Evolutionary conservation across 2,888 invertebrate genomes (phyloP), one percentile per base, ranked within the genome.

Genomic region (Acleris laterana): DNA sequence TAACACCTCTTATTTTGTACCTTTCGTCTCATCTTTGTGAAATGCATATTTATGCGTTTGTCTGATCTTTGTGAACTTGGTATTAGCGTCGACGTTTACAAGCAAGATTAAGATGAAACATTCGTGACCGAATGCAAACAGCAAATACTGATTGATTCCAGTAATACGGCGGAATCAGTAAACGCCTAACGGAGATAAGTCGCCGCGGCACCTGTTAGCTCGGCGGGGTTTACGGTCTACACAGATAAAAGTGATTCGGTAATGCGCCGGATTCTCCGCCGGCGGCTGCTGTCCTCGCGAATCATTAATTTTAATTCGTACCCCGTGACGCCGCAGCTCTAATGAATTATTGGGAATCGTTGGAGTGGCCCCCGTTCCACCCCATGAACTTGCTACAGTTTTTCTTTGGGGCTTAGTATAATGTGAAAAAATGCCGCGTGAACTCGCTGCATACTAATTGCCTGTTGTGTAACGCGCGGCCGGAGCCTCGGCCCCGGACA

Each of bases 241-340:
- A 83, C 82, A 82, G 83, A 86, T 88, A 89, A 90, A 90, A 91
- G 87, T 84, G 88, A 84, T 85, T 86, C 78, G 85, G 88, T 88
- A 87, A 88, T 82, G 81, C 86, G 84, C 83, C 83, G 84, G 85
- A 88, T 87, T 82, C 83, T 83, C 77, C 82, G 80, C 79, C 85
- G 79, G 81, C 85, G 83, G 80, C 82, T 81, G 82, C 84, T 83
- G 84, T 86, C 85, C 84, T 88, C 84, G 83, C 90, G 88, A 89
- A 90, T 92, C 93, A 93, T 93, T 91, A 92, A 93, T 92, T 92
- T 92, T 92, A 93, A 93, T 93, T 93, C 90, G 88, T 84, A 83
- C 84, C 87, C 87, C 87, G 89, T 87, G 90, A 89, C 86, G 87
- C 80, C 88, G 87, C 80, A 79, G 84, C 87, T 86, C 82, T 93